phyloP scores from a whole-genome alignment of 2,888 invertebrate genomes.

The Amphipoea lucens region DNA sequence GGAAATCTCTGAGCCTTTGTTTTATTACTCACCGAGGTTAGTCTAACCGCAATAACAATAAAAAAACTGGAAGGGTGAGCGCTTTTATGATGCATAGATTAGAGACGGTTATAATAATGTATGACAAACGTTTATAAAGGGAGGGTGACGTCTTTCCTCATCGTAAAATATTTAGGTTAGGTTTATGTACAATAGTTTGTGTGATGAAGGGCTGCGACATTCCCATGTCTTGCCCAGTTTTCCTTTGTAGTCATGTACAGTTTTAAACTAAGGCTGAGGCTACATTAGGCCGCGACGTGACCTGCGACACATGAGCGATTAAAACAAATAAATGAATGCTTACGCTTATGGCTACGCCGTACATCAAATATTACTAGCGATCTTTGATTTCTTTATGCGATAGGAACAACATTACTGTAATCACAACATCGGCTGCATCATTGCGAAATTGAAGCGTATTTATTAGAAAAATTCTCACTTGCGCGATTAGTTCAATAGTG shows the following conservation, averaged over 20 bases:
- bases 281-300: too few species aligned
- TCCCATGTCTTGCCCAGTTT: neutral
- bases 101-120: slow-evolving; percentile 21
- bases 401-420: too few species aligned
- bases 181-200: slow-evolving; percentile 22
- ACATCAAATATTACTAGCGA: too few species aligned
- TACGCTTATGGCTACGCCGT: too few species aligned
- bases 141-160: slow-evolving; percentile 1
- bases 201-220: slow-evolving; percentile 15
- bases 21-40: slow-evolving; percentile 6
- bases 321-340: too few species aligned
- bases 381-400: too few species aligned
- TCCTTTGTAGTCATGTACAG: slow-evolving; percentile 22
- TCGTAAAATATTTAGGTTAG: slow-evolving; percentile 36
- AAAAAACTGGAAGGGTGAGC: slow-evolving; percentile 25
- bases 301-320: too few species aligned
- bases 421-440: too few species aligned
- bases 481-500: too few species aligned
- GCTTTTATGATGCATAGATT: slow-evolving; percentile 30
- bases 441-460: too few species aligned
- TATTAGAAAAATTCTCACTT: too few species aligned
- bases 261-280: neutral
- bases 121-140: slow-evolving; percentile 31
- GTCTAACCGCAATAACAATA: slow-evolving; percentile 43
- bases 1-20: neutral